phyloP scores from a whole-genome alignment of 2,113 vertebrate species.

The Cairina moschata region DNA sequence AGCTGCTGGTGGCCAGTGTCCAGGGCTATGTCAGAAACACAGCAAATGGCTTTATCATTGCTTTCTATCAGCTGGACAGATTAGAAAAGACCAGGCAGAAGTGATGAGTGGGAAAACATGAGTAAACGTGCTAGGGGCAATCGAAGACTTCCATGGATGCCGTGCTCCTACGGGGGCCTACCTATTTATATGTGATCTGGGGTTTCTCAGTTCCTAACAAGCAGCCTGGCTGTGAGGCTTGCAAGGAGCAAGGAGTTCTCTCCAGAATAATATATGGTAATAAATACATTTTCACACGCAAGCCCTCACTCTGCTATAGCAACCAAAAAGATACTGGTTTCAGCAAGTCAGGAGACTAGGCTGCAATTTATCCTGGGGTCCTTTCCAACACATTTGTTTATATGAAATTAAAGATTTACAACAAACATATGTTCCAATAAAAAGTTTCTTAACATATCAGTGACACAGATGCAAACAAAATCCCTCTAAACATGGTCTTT shows the following conservation, averaged over 20 bases:
- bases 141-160: not conserved
- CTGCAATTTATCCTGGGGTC: not conserved
- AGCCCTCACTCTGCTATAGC: not conserved
- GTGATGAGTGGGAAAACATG: not conserved
- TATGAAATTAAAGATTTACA: not conserved
- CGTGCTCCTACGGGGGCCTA: not conserved
- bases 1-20: fast-evolving
- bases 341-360: not conserved
- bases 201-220: not conserved
- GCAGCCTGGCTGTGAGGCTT: not conserved
- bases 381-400: not conserved
- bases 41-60: not conserved
- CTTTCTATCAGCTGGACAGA: not conserved
- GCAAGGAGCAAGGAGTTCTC: not conserved
- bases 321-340: not conserved
- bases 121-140: not conserved
- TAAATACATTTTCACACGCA: not conserved
- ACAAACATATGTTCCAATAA: not conserved
- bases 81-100: not conserved
- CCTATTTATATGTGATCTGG: fast-evolving
- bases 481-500: not conserved
- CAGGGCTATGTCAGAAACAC: not conserved
- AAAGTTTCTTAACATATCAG: not conserved
- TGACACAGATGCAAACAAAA: not conserved
- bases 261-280: not conserved